These are phyloP conservation scores for Rhabdornis inornatus DNA, from an alignment of 2,113 vertebrate species.

Conservation along the genomic window DNA sequence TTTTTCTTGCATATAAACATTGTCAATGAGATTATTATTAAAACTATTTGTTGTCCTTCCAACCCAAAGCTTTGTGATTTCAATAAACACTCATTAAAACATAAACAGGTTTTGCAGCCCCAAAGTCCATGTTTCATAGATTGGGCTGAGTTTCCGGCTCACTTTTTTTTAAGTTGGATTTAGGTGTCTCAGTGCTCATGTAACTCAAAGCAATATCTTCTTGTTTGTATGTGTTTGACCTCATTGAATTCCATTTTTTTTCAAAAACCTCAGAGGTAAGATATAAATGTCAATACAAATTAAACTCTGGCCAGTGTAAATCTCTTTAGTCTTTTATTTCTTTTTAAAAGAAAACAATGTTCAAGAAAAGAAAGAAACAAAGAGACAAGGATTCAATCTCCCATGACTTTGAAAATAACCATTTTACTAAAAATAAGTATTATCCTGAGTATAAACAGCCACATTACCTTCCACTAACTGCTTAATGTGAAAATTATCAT, in stretches of 20 bases:
- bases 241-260: slow-evolving; percentile 64
- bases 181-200: slow-evolving; percentile 16
- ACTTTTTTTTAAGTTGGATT: slow-evolving; percentile 28
- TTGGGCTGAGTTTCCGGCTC: background rate
- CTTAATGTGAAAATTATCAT: background rate
- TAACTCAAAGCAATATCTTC: slow-evolving; percentile 56
- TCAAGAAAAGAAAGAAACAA: background rate
- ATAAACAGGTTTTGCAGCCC: background rate
- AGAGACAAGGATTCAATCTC: background rate
- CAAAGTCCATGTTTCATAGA: background rate
- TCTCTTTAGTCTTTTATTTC: background rate
- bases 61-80: background rate
- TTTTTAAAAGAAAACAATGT: background rate
- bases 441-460: background rate
- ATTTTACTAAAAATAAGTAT: background rate
- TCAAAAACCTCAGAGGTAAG: slow-evolving; percentile 41
- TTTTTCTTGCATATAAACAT: background rate
- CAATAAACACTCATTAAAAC: slow-evolving; percentile 20
- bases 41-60: background rate
- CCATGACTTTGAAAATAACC: background rate
- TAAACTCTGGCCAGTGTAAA: slow-evolving; percentile 54
- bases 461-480: background rate
- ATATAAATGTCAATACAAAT: slow-evolving; percentile 75
- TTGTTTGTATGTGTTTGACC: slow-evolving; percentile 64
- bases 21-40: slow-evolving; percentile 11